These are phyloP conservation scores for Semicossyphus pulcher DNA, from an alignment of 2,113 vertebrate genomes.

Conservation along the genomic window DNA sequence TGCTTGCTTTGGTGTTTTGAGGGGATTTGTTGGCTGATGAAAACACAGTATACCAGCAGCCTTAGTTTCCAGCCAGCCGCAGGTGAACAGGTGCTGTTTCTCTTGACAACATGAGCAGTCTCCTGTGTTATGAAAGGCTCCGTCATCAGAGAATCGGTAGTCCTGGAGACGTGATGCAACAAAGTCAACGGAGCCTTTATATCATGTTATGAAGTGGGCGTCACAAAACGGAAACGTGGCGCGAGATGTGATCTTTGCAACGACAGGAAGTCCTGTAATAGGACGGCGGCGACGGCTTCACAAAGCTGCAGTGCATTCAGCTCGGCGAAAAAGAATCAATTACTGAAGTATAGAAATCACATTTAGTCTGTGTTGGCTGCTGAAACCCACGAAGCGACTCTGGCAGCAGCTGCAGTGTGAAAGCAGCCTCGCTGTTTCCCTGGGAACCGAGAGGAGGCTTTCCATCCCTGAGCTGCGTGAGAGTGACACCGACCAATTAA, in stretches of 20 bases:
- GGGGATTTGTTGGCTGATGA: neutral
- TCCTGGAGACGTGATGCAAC: conserved; percentile 39
- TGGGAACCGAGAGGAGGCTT: conserved; percentile 67
- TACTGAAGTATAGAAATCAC: neutral
- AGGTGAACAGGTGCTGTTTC: conserved; percentile 9
- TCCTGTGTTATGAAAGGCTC: conserved; percentile 18
- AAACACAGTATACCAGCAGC: neutral
- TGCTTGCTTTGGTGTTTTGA: neutral
- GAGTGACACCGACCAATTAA: conserved; percentile 53
- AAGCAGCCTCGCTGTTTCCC: conserved; percentile 60
- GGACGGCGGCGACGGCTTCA: neutral
- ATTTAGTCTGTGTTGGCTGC: neutral
- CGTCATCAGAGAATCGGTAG: conserved; percentile 22
- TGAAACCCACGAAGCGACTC: conserved; percentile 10
- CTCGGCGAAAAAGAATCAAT: neutral
- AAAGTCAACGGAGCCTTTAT: neutral
- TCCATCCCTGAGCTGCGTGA: conserved; percentile 29
- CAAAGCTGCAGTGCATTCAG: neutral
- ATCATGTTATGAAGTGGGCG: conserved; percentile 19
- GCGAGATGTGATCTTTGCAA: neutral
- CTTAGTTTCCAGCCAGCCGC: conserved; percentile 1
- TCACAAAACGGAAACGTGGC: conserved; percentile 25
- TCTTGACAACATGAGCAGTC: neutral
- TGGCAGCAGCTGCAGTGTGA: conserved; percentile 38
- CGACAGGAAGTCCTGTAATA: neutral